Evolutionary conservation across 2,888 invertebrate species (phyloP).

Genomic region (Tetrapedia diversipes): DNA sequence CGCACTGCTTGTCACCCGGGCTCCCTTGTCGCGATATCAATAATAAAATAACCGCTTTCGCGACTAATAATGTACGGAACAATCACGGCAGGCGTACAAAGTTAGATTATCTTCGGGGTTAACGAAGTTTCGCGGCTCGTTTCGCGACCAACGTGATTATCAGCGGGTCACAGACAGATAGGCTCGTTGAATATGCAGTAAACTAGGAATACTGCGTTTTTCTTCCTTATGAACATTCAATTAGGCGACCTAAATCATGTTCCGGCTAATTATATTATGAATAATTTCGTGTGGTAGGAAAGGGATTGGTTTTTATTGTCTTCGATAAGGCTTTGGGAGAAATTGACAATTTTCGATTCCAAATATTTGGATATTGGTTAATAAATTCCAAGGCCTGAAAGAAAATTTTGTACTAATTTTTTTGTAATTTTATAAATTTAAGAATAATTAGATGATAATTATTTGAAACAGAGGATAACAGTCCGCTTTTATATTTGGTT

Average conservation of each 20-base stretch:
- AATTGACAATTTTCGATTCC: background rate
- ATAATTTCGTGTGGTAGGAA: background rate
- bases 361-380: no score
- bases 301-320: background rate
- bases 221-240: background rate
- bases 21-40: constrained; percentile 50
- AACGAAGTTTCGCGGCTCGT: constrained; percentile 43
- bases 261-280: background rate
- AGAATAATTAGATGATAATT: no score
- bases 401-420: no score
- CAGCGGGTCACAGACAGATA: constrained; percentile 16
- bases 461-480: background rate
- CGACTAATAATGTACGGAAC: constrained; percentile 65
- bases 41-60: constrained; percentile 64
- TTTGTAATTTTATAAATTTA: no score
- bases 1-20: constrained; percentile 46
- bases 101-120: constrained; percentile 64
- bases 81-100: constrained; percentile 59
- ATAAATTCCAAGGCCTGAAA: no score
- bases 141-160: constrained; percentile 31
- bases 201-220: constrained; percentile 2
- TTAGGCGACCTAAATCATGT: background rate
- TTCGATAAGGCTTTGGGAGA: no score
- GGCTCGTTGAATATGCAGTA: constrained; percentile 16
- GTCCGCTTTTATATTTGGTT: background rate